phyloP scores from a whole-genome alignment of 2,113 vertebrate genomes.

The Zosterops hypoxanthus region DNA sequence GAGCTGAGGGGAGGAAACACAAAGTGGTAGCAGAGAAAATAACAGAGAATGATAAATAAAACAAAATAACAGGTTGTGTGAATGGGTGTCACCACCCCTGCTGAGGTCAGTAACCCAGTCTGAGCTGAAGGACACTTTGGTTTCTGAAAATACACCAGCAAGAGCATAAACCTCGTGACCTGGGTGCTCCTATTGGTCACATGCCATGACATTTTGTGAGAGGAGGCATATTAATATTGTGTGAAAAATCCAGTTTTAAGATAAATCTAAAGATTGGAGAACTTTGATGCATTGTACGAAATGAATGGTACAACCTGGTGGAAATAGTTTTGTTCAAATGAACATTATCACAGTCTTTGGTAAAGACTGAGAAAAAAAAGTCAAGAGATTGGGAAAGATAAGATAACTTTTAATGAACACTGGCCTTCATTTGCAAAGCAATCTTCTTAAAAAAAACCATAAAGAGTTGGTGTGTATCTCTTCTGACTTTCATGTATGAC shows the following conservation, averaged over 20 bases:
- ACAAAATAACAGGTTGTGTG: neutral
- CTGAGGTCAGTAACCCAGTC: neutral
- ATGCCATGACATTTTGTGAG: neutral
- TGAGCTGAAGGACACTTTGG: neutral
- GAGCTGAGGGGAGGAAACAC: neutral
- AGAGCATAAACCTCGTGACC: neutral
- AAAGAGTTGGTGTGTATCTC: neutral
- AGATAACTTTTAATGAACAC: neutral
- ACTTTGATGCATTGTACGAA: rapidly evolving
- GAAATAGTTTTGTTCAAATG: neutral
- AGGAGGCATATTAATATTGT: neutral
- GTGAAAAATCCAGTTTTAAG: neutral
- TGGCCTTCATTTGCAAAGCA: neutral
- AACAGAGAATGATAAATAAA: neutral
- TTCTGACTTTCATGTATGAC: neutral
- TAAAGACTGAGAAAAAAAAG: neutral
- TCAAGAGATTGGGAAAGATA: neutral
- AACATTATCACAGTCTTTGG: neutral
- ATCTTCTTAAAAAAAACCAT: neutral
- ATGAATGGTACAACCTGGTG: neutral
- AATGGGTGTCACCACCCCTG: neutral
- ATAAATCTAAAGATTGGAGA: neutral
- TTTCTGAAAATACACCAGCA: neutral
- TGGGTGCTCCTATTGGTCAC: neutral
- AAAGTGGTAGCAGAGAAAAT: neutral